Evolutionary conservation across 2,113 vertebrate genomes (phyloP).

Genomic region (Tenrec ecaudatus): DNA sequence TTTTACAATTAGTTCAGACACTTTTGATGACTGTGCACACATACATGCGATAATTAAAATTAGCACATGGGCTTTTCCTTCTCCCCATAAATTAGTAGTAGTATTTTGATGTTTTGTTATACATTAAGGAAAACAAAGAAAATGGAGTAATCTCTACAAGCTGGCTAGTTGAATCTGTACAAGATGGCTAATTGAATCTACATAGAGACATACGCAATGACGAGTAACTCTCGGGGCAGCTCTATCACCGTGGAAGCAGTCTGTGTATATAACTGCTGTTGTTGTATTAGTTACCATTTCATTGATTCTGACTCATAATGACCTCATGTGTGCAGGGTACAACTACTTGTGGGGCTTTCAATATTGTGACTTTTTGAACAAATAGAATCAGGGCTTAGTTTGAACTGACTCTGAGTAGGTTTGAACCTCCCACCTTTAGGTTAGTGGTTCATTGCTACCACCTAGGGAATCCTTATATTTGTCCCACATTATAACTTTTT

Average conservation of each 20-base stretch:
- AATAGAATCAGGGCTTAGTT: neutral
- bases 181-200: no score
- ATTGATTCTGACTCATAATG: neutral
- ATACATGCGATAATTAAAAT: neutral
- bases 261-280: neutral
- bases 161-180: no score
- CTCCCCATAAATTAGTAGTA: no score
- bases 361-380: neutral
- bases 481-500: neutral
- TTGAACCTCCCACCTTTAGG: neutral
- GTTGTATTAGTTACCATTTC: neutral
- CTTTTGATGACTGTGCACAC: neutral
- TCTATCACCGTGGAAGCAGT: neutral
- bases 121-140: neutral
- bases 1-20: conserved; percentile 29
- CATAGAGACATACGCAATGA: neutral
- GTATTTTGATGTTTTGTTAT: neutral
- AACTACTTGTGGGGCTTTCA: neutral
- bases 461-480: neutral
- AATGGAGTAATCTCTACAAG: no score
- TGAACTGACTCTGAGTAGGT: neutral
- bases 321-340: neutral
- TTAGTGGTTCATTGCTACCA: neutral
- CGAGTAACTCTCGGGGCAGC: neutral
- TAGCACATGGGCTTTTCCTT: no score